Conservation (phyloP, 1,140 invertebrate species). For the Tribolium madens region DNA sequence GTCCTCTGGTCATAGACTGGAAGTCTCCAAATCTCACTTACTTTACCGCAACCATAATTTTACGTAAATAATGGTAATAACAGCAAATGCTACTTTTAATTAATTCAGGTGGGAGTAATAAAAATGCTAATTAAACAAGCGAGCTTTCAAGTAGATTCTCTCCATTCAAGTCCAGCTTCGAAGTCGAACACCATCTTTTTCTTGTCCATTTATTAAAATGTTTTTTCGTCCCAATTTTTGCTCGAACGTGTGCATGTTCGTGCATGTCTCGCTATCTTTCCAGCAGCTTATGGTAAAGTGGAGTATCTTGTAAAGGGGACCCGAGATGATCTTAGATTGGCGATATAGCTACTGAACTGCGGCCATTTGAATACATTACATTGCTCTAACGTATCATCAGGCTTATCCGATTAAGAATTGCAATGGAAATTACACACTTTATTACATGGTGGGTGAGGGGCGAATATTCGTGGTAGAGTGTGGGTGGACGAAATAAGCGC, state of each 20-base stretch:
- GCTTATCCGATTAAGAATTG: conserved; percentile 30
- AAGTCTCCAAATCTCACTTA: too few relatives aligned
- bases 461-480: conserved; percentile 17
- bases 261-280: conserved; percentile 6
- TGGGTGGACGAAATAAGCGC: conserved; percentile 28
- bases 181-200: neutral
- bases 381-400: conserved; percentile 26
- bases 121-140: conserved; percentile 19
- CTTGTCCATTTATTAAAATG: neutral
- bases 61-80: neutral
- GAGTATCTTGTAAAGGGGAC: conserved; percentile 35
- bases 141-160: neutral
- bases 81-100: neutral
- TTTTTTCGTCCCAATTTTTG: neutral
- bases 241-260: neutral
- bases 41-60: too few relatives aligned
- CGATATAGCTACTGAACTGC: conserved; percentile 34
- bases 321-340: conserved; percentile 37
- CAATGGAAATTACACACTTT: conserved; percentile 32
- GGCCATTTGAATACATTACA: conserved; percentile 43
- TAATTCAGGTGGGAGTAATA: conserved; percentile 7
- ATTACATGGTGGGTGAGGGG: conserved; percentile 20
- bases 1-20: too few relatives aligned
- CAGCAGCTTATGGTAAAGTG: conserved; percentile 40
- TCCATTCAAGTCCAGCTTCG: neutral